Percentiles rank a stretch among this genome's conserved stretches.
These are phyloP conservation scores for Stichodactyla helianthus DNA, from an alignment of 64 coral and sea anemone genomes.

Conservation along the genomic window DNA sequence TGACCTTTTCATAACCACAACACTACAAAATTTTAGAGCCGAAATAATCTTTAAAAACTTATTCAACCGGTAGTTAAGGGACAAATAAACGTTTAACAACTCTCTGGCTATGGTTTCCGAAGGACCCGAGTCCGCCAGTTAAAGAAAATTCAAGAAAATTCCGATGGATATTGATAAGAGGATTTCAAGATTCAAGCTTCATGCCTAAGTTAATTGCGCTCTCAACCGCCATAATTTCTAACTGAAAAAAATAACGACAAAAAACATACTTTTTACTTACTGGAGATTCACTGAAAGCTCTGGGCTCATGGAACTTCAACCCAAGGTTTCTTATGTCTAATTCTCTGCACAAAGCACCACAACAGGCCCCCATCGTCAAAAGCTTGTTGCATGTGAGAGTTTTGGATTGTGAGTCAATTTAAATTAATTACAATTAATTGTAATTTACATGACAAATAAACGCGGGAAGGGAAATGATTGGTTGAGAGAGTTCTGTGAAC, in stretches of 20 bases:
- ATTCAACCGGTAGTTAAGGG: background rate
- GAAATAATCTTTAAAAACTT: background rate
- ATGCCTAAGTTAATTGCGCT: background rate
- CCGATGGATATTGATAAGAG: background rate
- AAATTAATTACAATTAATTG: background rate
- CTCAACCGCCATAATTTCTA: background rate
- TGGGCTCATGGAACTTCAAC: constrained; percentile 35
- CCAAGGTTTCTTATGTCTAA: constrained; percentile 47
- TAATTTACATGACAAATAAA: constrained; percentile 15
- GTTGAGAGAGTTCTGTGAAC: background rate
- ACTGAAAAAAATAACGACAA: background rate
- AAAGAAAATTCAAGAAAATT: background rate
- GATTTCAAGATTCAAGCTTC: background rate
- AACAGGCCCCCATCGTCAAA: constrained; percentile 23
- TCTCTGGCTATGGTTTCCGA: background rate
- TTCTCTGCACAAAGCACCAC: constrained; percentile 37
- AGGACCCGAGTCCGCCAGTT: background rate
- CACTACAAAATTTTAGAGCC: background rate
- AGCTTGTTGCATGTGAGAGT: background rate
- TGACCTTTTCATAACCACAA: background rate
- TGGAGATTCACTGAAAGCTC: constrained; percentile 44
- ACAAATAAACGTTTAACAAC: background rate
- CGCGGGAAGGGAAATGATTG: background rate
- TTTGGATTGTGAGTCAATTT: background rate
- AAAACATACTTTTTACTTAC: constrained; percentile 18